Evolutionary conservation across 2,888 invertebrate genomes (phyloP), one percentile per base, ranked within the genome.

Genomic region (Hyles lineata): DNA sequence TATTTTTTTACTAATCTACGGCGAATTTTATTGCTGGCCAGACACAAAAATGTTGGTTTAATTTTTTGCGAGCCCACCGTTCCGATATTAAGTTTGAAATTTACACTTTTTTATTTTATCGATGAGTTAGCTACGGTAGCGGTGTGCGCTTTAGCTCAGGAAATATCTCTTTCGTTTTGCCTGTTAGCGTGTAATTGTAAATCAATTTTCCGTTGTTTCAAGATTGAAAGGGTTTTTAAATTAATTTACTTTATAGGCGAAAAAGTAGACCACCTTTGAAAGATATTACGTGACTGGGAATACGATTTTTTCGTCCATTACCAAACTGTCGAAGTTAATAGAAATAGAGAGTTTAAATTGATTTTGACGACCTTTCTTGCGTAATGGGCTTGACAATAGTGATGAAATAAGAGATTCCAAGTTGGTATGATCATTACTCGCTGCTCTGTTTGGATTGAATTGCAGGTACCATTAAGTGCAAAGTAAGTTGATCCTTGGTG

Each of bases 141-240:
- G 77, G 72, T 78, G 79, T 80, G 75, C 76, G 60, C 70, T 83
- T 80, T 82, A 83, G 84, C 79, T 83, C 80, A 90, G 92, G 92
- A 92, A 92, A 89, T 92, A 90, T 92, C 89, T 87, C 77, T 85
- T 78, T 79, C 80, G 86, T 88, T 87, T 79, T 80, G 85, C 82
- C 79, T 78, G 81, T 79, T 76, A 83, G 83, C 91, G 88, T 91
- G 87, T 89, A 92, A 93, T 92, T 85, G 82, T 80, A 80, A 82
- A 86, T 85, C 81, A 85, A 86, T 87, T 91, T 88, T 83, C 83
- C 80, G 83, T 89, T 89, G 85, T 89, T 85, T 87, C 78, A 76
- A 80, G 74, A 76, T 76, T 72, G 80, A 81, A 82, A 60, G 84
- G 59, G 32, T 55, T 83, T 55, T 74, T 76, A 73, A 77, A 74